Base-by-base conservation (phyloP, 2,113 vertebrate species). In the Speoplatyrhinus poulsoni region DNA sequence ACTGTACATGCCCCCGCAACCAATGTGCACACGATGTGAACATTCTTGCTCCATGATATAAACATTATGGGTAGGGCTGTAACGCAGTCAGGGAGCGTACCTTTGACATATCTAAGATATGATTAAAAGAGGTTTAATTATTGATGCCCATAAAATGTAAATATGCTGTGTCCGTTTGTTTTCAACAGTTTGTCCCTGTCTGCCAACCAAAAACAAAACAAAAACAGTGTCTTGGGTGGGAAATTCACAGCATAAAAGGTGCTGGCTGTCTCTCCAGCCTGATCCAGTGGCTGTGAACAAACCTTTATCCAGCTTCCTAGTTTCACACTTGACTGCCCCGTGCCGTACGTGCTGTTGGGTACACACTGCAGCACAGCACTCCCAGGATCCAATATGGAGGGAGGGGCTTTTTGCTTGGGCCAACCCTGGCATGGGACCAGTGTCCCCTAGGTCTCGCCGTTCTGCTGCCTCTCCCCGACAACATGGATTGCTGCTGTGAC, bases 301-400 rank as follows among this genome's bases (percentile, higher is more conserved):
- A 78, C 77, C 81, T 77, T 82, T 68, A 68, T 75, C 73, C 74
- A 61, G 64, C 76, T 85, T 70, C 85, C 76, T 79, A 77, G 76
- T 81, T 85, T 81, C 83, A 85, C 80, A 81, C 70, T 82, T 73
- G 65, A 69, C 67, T 60, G 68, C 76, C 86, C 80, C 26, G 67
- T 41, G 73, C 2, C 26, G 26, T 26, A 26, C 26, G 79, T 75
- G 75, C 65, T 68, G 75, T 80, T 85, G 26, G 2, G 26, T 26
- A 80, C 83, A 77, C 77, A 79, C 62, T 77, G 62, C 60, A 80
- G 69, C 70, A 72, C 80, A 80, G 26, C 79, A 79, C 84, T 83
- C 86, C 26, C 85, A 87, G 82, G 68, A 73, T 82, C 69, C 59
- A 55, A 61, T 26, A 77, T 58, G 66, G 75, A 81, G 77, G 76